These are phyloP conservation scores for Pholis gunnellus DNA, from an alignment of 2,113 vertebrate genomes.

Conservation along the genomic window DNA sequence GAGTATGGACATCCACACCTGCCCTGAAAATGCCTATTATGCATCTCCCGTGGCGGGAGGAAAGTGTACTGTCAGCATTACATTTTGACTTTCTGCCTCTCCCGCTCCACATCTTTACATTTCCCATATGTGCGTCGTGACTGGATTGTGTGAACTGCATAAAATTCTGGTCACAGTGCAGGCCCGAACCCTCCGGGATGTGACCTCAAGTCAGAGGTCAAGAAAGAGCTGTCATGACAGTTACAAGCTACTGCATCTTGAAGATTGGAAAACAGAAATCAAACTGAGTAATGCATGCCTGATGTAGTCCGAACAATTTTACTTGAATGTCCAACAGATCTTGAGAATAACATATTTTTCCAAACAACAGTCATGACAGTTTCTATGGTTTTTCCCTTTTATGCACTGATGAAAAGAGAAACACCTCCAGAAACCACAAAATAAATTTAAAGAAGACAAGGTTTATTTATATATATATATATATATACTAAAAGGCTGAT, in stretches of 20 bases:
- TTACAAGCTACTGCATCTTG: constrained; percentile 9
- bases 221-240: constrained; percentile 32
- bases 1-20: constrained; percentile 42
- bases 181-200: constrained; percentile 42
- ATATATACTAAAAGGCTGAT: neutral
- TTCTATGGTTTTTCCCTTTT: neutral
- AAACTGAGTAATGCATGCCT: constrained; percentile 12
- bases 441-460: neutral
- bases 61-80: constrained; percentile 67
- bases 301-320: neutral
- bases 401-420: neutral
- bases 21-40: constrained; percentile 59
- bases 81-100: constrained; percentile 39
- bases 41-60: constrained; percentile 26
- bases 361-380: neutral
- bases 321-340: neutral
- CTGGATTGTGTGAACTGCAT: constrained; percentile 68
- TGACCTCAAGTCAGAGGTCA: constrained; percentile 60
- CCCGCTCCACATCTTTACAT: constrained; percentile 36
- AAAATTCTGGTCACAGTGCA: constrained; percentile 64
- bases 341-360: neutral
- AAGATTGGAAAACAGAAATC: neutral
- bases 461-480: neutral
- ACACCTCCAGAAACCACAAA: neutral
- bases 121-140: constrained; percentile 59